phyloP scores from a whole-genome alignment of 2,888 invertebrate genomes.

The Ligdia adustata region DNA sequence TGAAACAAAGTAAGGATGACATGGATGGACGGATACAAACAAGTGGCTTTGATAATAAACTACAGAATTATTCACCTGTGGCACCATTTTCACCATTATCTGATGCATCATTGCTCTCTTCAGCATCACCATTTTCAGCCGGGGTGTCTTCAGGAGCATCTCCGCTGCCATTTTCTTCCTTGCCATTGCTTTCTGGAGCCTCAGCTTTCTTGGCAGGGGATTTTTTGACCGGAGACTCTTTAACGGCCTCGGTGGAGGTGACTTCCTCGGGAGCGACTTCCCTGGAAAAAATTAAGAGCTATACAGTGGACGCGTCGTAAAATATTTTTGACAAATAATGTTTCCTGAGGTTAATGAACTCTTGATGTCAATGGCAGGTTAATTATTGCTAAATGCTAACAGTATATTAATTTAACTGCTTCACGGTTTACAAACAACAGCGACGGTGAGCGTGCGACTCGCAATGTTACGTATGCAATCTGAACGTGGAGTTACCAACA shows the following conservation, averaged over 20 bases:
- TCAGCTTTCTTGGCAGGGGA: constrained; percentile 80
- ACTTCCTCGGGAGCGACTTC: constrained; percentile 77
- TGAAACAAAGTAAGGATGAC: no score
- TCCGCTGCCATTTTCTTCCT: constrained; percentile 72
- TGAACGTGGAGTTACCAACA: constrained; percentile 25
- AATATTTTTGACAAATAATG: neutral
- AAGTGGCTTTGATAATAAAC: neutral
- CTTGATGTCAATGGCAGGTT: constrained; percentile 8
- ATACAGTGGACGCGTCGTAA: no score
- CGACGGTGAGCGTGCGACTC: constrained; percentile 11
- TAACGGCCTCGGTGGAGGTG: constrained; percentile 72
- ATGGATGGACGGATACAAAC: no score
- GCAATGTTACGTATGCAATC: constrained; percentile 17
- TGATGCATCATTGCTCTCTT: constrained; percentile 77
- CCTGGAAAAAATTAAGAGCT: constrained; percentile 53
- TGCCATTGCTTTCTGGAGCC: constrained; percentile 75
- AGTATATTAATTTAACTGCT: neutral
- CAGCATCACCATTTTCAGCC: constrained; percentile 70
- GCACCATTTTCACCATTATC: constrained; percentile 69
- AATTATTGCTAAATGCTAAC: neutral
- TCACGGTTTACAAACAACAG: constrained; percentile 18
- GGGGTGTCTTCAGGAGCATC: constrained; percentile 65
- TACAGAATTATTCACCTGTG: constrained; percentile 54
- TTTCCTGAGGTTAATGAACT: constrained; percentile 6
- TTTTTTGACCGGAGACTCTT: constrained; percentile 80